phyloP scores from a whole-genome alignment of 2,113 vertebrate genomes.

The Kryptolebias marmoratus region DNA sequence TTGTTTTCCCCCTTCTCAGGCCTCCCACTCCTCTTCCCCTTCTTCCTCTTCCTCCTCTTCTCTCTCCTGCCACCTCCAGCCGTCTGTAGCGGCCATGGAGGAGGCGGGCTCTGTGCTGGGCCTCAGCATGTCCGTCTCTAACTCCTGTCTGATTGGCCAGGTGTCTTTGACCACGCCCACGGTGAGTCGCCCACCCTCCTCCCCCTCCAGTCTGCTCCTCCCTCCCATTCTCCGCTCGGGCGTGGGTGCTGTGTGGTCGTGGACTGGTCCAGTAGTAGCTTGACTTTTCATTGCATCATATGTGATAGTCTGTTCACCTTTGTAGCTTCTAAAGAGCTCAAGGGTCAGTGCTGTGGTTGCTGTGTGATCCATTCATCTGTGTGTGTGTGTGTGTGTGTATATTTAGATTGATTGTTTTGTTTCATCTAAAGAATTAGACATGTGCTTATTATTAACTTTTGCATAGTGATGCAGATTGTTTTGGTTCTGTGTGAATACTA shows the following conservation, averaged over 20 bases:
- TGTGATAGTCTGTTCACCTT: constrained; percentile 34
- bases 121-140: constrained; percentile 98
- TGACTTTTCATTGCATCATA: constrained; percentile 48
- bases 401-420: constrained; percentile 29
- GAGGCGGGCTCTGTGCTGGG: constrained; percentile 90
- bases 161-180: constrained; percentile 91
- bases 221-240: constrained; percentile 20
- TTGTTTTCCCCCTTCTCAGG: constrained; percentile 80
- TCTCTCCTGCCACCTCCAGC: constrained; percentile 87
- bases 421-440: constrained; percentile 11
- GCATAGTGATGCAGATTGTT: constrained; percentile 21
- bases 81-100: constrained; percentile 89
- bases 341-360: constrained; percentile 23
- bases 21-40: constrained; percentile 92
- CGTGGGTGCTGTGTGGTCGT: constrained; percentile 60
- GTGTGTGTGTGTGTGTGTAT: constrained; percentile 44
- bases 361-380: constrained; percentile 43
- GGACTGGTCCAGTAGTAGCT: constrained; percentile 36
- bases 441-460: constrained; percentile 35
- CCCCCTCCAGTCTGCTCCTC: not conserved
- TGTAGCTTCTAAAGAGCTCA: constrained; percentile 6
- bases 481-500: constrained; percentile 13
- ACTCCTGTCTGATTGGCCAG: constrained; percentile 98
- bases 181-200: constrained; percentile 85
- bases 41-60: constrained; percentile 94